Conservation (phyloP, 2,113 vertebrate genomes). For the Urocynchramus pylzowi region DNA sequence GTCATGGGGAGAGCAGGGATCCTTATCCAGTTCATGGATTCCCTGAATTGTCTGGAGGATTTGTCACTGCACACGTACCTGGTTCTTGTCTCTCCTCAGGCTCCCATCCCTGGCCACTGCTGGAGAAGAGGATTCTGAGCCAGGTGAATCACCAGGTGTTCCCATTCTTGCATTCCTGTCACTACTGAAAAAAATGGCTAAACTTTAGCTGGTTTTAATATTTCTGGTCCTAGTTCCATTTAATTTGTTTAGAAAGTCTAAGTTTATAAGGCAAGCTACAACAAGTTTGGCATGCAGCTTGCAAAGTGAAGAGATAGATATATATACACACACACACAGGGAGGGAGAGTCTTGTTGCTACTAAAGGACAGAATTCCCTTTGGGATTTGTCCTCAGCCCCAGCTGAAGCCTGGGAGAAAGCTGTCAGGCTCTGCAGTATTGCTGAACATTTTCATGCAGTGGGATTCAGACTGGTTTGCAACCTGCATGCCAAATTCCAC, state of each 20-base stretch:
- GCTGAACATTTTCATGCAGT: not conserved
- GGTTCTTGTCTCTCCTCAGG: not conserved
- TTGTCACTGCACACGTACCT: accelerated
- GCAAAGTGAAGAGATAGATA: not conserved
- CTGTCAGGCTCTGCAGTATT: not conserved
- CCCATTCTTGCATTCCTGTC: not conserved
- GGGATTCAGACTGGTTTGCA: not conserved
- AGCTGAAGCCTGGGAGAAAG: not conserved
- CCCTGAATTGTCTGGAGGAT: not conserved
- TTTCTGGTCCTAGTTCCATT: not conserved
- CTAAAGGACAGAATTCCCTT: not conserved
- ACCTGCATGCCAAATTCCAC: not conserved
- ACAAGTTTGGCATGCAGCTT: not conserved
- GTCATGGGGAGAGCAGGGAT: not conserved
- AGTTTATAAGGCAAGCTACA: not conserved
- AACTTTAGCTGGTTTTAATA: not conserved
- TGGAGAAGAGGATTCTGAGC: not conserved
- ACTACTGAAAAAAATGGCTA: not conserved
- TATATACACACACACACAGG: accelerated
- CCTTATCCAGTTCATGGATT: not conserved
- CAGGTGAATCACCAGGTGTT: not conserved
- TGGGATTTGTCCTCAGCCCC: not conserved
- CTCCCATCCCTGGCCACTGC: not conserved
- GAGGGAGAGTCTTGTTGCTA: not conserved
- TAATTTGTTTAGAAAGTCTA: not conserved